phyloP scores from a whole-genome alignment of 2,113 vertebrate genomes.

The Eulemur rufifrons region DNA sequence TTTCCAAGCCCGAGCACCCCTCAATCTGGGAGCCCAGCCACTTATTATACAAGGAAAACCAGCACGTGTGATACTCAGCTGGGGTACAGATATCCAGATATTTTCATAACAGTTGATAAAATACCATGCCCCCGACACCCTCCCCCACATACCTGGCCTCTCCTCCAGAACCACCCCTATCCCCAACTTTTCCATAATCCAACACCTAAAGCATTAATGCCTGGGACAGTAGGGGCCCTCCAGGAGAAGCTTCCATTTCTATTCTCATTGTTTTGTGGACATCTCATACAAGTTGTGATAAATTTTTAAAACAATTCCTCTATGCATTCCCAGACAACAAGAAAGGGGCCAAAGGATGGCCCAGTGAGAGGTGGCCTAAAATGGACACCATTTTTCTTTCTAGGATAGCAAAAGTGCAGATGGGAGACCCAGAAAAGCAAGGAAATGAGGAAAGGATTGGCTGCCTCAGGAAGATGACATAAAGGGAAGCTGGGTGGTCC shows the following conservation, averaged over 20 bases:
- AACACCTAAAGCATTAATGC: background rate
- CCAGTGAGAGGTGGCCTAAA: background rate
- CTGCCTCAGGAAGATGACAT: background rate
- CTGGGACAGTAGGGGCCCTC: background rate
- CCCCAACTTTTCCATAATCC: background rate
- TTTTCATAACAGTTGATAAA: slow-evolving; percentile 22
- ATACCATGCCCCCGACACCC: background rate
- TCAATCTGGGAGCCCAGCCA: background rate
- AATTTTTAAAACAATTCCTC: slow-evolving; percentile 2
- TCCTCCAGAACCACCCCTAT: background rate
- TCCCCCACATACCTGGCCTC: background rate
- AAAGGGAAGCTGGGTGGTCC: background rate
- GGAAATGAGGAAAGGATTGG: background rate
- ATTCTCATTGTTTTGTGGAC: background rate
- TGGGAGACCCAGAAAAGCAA: background rate
- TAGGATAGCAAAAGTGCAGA: background rate
- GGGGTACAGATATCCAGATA: background rate
- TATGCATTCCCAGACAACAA: background rate
- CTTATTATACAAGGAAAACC: background rate
- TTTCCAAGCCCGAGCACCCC: background rate
- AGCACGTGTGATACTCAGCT: background rate
- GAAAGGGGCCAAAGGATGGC: background rate
- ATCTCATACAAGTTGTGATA: background rate
- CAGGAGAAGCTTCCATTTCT: background rate
- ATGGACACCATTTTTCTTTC: background rate